Evolutionary conservation across 2,797 vertebrate species (phyloP), one percentile per base, ranked within the genome.

Genomic region (Scyliorhinus canicula): DNA sequence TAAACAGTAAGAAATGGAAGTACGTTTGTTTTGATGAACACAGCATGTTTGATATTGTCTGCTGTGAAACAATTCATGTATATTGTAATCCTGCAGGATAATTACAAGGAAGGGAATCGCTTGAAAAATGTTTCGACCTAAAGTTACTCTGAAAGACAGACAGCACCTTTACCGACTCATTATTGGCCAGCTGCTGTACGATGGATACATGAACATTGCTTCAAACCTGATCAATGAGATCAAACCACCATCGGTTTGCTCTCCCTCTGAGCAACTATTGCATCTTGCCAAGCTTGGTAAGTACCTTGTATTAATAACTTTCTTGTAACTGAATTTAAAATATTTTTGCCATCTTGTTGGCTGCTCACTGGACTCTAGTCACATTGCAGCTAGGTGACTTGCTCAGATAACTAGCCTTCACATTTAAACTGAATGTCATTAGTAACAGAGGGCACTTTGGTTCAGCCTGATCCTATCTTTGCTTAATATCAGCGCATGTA

Each of bases 121-220:
- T 55, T n/a, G 44, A 71, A 44, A 94, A 96, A 99, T 99, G 99
- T 99, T 98, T 96, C 98, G 99, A 19, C 98, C 98, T 95, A 99
- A 99, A 97, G 98, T 98, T 79, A 99, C 98, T 11, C 96, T 99
- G 96, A 99, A 98, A 97, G 99, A 99, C 96, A 98, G 99, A 1
- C 99, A 99, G 96, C 99, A 99, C 95, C 98, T 99, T 52, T 99
- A 99, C 97, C 98, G 97, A 96, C 97, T 99, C 95, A 99, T 99
- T 96, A 99, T 99, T 95, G 99, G 99, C 96, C 99, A 99, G 97
- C 97, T 99, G 93, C 97, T 99, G 1, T 98, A 99, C 40, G 99
- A 99, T 28, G 99, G 99, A 35, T 99, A 99, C 96, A 98, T 98
- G 95, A 98, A 96, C 97, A 98, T 99, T 95, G 99, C 99, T 95